These are phyloP conservation scores for Phyllotreta striolata DNA, from an alignment of 2,888 invertebrate species.

Conservation along the genomic window DNA sequence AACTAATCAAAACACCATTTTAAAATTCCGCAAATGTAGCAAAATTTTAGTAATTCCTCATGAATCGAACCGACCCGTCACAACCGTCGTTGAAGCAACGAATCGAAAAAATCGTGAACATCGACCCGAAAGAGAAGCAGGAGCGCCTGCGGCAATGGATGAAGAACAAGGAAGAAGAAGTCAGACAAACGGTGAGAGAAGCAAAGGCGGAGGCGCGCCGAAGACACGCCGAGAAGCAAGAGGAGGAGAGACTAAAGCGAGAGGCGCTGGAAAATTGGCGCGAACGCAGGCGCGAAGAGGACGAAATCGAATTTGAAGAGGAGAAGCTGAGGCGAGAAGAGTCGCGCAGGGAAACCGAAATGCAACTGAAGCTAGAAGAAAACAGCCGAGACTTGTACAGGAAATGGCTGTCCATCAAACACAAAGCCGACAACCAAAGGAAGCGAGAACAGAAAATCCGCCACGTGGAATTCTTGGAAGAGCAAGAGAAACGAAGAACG, in stretches of 20 bases:
- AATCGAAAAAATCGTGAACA: background rate
- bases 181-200: slow-evolving; percentile 1
- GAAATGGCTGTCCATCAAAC: slow-evolving; percentile 5
- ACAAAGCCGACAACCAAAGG: slow-evolving; percentile 2
- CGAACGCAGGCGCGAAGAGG: slow-evolving; percentile 3
- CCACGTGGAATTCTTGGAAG: slow-evolving; percentile 1
- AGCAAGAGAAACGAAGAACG: slow-evolving; percentile 2
- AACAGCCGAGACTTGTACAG: slow-evolving; percentile 1
- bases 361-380: background rate
- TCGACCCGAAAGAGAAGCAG: slow-evolving; percentile 4
- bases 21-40: too few relatives aligned
- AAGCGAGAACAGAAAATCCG: slow-evolving; percentile 6
- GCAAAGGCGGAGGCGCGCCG: background rate
- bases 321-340: background rate
- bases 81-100: slow-evolving; percentile 10
- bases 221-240: background rate
- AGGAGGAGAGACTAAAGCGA: background rate
- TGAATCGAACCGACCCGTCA: slow-evolving; percentile 8
- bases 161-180: background rate
- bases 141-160: slow-evolving; percentile 9
- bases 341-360: background rate
- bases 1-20: background rate
- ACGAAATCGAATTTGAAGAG: slow-evolving; percentile 3
- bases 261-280: slow-evolving; percentile 4
- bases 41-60: background rate